Percentiles rank a stretch among this genome's conserved stretches.
These are phyloP conservation scores for Ladona fulva DNA, from an alignment of 1,140 invertebrate species.

Conservation along the genomic window DNA sequence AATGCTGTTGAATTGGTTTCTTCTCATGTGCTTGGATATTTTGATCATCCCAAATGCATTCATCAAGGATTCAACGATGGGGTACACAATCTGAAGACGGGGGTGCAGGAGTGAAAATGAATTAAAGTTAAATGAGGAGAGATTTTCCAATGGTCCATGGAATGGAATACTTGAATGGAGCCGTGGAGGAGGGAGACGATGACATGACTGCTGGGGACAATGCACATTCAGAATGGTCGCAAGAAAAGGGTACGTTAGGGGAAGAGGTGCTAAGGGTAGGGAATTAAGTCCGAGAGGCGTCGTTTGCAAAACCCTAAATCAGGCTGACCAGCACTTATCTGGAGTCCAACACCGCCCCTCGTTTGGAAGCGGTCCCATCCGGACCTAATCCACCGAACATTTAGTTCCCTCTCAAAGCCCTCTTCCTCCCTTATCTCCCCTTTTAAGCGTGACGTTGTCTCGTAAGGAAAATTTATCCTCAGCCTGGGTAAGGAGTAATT, in stretches of 20 bases:
- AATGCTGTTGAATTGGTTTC: too few species aligned
- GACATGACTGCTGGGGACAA: background rate
- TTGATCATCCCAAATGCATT: too few species aligned
- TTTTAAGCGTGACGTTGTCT: background rate
- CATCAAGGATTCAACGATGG: too few species aligned
- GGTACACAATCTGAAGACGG: too few species aligned
- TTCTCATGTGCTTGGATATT: too few species aligned
- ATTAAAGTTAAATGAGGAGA: too few species aligned
- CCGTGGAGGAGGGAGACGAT: background rate
- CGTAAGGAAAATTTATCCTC: background rate
- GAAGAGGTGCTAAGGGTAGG: background rate
- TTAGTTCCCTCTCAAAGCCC: background rate
- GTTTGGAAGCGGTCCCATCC: background rate
- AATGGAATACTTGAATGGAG: background rate
- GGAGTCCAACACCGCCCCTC: background rate
- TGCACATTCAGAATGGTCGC: background rate
- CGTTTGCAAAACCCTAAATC: constrained; percentile 13
- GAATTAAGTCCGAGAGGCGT: background rate
- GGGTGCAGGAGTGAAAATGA: too few species aligned
- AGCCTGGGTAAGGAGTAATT: background rate
- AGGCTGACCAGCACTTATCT: constrained; percentile 12
- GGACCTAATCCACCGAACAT: background rate
- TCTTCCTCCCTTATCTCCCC: background rate
- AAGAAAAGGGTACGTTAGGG: constrained; percentile 1
- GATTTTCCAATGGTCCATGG: too few species aligned